Evolutionary conservation across 1,140 invertebrate genomes (phyloP).

Genomic region (Caenorhabditis briggsae): DNA sequence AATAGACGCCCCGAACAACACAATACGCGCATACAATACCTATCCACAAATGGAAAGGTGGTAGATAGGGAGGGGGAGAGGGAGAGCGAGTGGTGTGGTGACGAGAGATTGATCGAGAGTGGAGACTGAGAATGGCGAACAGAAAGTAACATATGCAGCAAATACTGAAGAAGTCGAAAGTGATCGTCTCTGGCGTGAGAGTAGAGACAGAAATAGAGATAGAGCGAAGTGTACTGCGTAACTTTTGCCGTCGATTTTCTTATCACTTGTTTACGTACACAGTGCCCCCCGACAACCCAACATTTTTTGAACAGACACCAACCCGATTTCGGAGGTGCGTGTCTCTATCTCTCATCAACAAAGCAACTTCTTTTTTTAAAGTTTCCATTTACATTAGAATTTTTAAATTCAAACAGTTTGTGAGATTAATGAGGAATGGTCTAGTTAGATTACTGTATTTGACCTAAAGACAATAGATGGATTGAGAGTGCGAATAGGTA

Average conservation of each 20-base stretch:
- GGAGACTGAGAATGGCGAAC: too few relatives aligned
- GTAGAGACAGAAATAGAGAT: neutral
- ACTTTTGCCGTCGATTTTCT: constrained; percentile 35
- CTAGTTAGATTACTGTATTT: too few relatives aligned
- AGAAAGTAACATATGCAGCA: neutral
- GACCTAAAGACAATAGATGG: too few relatives aligned
- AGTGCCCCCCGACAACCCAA: constrained; percentile 26
- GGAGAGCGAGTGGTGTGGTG: neutral
- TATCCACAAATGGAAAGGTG: constrained; percentile 34
- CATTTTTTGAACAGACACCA: constrained; percentile 42
- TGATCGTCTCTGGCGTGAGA: neutral
- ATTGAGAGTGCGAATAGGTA: too few relatives aligned
- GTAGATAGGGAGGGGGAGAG: neutral
- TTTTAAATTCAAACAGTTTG: too few relatives aligned
- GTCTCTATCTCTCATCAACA: neutral
- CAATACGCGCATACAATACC: constrained; percentile 34
- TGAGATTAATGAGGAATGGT: too few relatives aligned
- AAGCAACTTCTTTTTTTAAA: neutral
- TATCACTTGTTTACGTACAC: constrained; percentile 50
- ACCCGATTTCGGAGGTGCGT: constrained; percentile 12
- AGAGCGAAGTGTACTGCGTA: constrained; percentile 19
- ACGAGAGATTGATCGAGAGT: constrained; percentile 1
- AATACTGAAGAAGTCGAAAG: too few relatives aligned
- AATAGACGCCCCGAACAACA: neutral
- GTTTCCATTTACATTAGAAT: neutral